phyloP scores from a whole-genome alignment of 64 coral and sea anemone genomes.

The Platygyra sinensis region DNA sequence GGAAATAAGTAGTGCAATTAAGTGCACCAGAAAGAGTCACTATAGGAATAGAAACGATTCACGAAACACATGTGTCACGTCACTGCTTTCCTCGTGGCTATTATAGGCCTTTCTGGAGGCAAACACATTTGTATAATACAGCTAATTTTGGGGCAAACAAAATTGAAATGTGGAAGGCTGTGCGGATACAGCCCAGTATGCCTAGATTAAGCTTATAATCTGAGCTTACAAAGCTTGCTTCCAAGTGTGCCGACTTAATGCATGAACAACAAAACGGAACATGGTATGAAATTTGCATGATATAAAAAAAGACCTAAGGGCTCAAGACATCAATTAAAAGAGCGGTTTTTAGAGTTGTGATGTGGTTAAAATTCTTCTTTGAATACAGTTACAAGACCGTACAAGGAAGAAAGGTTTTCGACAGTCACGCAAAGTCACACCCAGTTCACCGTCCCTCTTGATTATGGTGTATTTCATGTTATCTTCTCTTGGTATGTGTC shows the following conservation, averaged over 20 bases:
- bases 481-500: neutral
- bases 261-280: conserved; percentile 1
- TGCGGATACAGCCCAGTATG: neutral
- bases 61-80: neutral
- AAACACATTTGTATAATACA: neutral
- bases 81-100: neutral
- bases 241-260: neutral
- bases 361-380: neutral
- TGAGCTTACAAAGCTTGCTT: neutral
- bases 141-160: neutral
- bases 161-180: neutral
- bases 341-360: neutral
- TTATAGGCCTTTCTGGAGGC: neutral
- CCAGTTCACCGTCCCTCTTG: neutral
- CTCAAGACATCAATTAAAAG: neutral
- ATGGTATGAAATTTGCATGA: conserved; percentile 18
- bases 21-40: neutral
- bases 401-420: neutral
- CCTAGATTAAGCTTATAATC: neutral
- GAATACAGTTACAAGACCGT: neutral
- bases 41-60: neutral
- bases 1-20: conserved; percentile 14
- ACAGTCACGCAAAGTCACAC: conserved; percentile 4
- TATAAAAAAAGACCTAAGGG: neutral
- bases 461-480: neutral